Conservation (phyloP, 2,113 vertebrate species). For the Nansenia antarctica region DNA sequence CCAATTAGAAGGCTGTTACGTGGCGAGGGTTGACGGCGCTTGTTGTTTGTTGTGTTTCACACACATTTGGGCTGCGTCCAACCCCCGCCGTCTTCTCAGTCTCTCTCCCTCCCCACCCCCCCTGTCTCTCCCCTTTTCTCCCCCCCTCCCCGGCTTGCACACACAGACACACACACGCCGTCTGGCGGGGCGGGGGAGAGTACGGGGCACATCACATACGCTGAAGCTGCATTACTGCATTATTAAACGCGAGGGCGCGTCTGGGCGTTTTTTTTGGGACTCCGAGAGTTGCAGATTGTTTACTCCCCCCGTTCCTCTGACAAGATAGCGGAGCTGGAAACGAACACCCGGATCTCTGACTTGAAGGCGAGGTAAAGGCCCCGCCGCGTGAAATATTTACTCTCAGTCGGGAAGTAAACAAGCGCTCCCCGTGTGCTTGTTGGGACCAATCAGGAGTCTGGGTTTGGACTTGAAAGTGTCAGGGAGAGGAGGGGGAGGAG, state of each 20-base stretch:
- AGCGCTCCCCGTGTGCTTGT: conserved; percentile 54
- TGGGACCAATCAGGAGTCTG: conserved; percentile 65
- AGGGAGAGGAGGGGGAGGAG: conserved; percentile 5
- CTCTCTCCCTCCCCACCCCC: conserved; percentile 6
- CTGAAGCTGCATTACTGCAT: conserved; percentile 7
- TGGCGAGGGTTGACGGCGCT: conserved; percentile 16
- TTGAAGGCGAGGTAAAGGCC: conserved; percentile 48
- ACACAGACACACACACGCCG: neutral
- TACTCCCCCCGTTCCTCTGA: conserved; percentile 41
- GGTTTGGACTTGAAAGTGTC: conserved; percentile 63
- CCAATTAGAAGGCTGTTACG: conserved; percentile 57
- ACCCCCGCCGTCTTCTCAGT: too few species aligned
- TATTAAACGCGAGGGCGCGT: neutral
- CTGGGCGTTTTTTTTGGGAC: conserved; percentile 14
- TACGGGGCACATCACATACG: neutral
- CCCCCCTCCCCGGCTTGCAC: neutral
- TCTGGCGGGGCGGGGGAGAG: neutral
- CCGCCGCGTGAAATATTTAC: conserved; percentile 70
- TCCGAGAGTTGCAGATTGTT: conserved; percentile 47
- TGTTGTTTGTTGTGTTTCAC: conserved; percentile 38
- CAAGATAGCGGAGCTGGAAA: too few species aligned
- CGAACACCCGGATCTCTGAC: too few species aligned
- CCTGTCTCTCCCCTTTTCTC: neutral
- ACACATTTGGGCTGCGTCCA: conserved; percentile 14
- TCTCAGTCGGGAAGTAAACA: conserved; percentile 67